These are phyloP conservation scores for Hypotaenidia okinawae DNA, from an alignment of 2,797 vertebrate genomes.

Conservation along the genomic window DNA sequence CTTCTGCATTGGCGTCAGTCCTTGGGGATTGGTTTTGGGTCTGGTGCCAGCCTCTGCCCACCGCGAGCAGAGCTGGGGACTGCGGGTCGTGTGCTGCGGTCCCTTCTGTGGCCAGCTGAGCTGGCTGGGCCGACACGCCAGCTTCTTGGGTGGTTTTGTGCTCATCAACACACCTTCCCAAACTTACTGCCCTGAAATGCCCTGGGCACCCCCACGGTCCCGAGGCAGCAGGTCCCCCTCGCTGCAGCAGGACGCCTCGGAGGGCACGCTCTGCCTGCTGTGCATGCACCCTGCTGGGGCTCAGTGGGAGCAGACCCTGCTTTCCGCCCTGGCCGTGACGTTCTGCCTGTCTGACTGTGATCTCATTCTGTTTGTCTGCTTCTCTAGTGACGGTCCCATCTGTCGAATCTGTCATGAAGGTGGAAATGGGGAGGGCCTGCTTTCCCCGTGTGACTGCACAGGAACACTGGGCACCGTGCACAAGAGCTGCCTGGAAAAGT, in stretches of 20 bases:
- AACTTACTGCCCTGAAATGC: not conserved
- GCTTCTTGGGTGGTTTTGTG: not conserved
- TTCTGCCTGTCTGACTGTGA: not conserved
- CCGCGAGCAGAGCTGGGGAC: not conserved
- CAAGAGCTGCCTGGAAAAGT: conserved; percentile 95
- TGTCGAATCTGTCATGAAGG: conserved; percentile 98
- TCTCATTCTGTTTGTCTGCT: conserved; percentile 21
- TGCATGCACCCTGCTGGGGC: not conserved
- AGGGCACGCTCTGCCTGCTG: not conserved
- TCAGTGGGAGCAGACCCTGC: not conserved
- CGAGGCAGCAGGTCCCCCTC: not conserved
- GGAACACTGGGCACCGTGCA: conserved; percentile 94
- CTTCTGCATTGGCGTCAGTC: not conserved
- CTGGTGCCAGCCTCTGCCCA: not conserved
- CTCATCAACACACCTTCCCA: not conserved
- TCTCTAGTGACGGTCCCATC: conserved; percentile 90
- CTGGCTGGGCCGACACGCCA: not conserved
- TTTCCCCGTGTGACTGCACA: conserved; percentile 93
- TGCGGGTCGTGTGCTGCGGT: fast-evolving
- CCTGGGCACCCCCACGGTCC: fast-evolving
- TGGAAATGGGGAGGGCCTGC: conserved; percentile 84
- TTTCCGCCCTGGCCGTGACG: not conserved
- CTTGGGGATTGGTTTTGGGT: not conserved
- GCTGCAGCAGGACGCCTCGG: not conserved
- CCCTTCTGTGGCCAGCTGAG: not conserved